Percentiles rank a stretch among this genome's conserved stretches.
These are phyloP conservation scores for Xanthia togata DNA, from an alignment of 2,888 invertebrate genomes.

Conservation along the genomic window DNA sequence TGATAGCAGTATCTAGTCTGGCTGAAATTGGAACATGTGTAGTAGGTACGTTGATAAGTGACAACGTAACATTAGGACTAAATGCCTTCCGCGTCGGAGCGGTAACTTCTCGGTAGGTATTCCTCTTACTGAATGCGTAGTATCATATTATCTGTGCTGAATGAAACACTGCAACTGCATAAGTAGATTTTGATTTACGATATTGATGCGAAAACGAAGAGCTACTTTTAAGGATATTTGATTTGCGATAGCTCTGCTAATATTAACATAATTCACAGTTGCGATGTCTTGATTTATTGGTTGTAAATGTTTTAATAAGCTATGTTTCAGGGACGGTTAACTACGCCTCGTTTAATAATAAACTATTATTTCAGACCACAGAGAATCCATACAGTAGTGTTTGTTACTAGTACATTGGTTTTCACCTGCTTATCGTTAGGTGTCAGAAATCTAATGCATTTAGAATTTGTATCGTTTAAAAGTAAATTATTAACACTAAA, in stretches of 20 bases:
- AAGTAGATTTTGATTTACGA: background rate
- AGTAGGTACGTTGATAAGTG: constrained; percentile 30
- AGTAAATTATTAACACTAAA: no score
- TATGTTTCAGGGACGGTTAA: background rate
- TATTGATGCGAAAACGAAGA: background rate
- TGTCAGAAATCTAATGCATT: no score
- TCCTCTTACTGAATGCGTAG: background rate
- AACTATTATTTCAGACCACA: no score
- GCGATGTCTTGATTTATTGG: constrained; percentile 12
- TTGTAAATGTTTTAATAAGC: constrained; percentile 5
- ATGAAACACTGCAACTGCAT: background rate
- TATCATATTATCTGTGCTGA: background rate
- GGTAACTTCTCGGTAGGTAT: background rate
- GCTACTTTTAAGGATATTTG: background rate
- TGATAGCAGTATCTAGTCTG: constrained; percentile 47
- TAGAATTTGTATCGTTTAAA: no score
- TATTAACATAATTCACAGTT: constrained; percentile 2
- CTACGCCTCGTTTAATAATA: background rate
- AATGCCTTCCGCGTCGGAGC: constrained; percentile 53
- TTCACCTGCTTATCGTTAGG: no score
- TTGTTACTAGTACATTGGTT: no score
- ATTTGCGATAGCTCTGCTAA: constrained; percentile 1
- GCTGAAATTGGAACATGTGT: constrained; percentile 60
- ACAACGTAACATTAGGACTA: constrained; percentile 22
- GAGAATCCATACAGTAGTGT: no score